phyloP scores from a whole-genome alignment of 2,888 invertebrate genomes.

The Thereva unica region DNA sequence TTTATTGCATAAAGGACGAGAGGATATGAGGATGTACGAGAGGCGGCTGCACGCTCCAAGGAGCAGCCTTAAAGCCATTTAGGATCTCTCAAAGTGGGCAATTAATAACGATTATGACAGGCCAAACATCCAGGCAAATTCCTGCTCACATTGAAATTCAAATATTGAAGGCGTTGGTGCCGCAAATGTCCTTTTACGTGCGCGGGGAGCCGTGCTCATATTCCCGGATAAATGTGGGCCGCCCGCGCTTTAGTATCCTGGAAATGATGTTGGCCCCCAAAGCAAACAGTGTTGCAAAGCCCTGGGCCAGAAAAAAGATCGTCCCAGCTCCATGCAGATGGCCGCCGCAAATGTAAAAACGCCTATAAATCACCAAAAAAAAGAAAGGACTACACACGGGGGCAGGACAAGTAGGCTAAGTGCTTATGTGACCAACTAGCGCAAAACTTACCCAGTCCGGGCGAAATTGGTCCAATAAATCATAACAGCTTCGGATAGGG shows the following conservation, averaged over 20 bases:
- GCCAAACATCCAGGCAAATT: not conserved
- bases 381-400: conserved; percentile 1
- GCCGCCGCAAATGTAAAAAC: conserved; percentile 8
- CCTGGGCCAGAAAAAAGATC: not conserved
- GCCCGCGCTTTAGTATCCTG: too few species aligned
- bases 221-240: too few species aligned
- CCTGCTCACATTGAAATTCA: conserved; percentile 7
- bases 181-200: conserved; percentile 10
- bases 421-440: not conserved
- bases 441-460: conserved; percentile 77
- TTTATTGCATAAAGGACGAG: not conserved
- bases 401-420: not conserved
- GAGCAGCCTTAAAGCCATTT: too few species aligned
- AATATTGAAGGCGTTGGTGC: conserved; percentile 21
- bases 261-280: too few species aligned
- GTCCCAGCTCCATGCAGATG: not conserved
- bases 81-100: not conserved
- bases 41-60: too few species aligned
- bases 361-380: conserved; percentile 15
- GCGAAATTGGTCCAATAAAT: conserved; percentile 88
- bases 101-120: conserved; percentile 27
- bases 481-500: conserved; percentile 84
- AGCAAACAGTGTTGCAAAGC: too few species aligned
- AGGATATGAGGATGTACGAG: not conserved
- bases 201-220: conserved; percentile 1